Evolutionary conservation across 2,888 invertebrate species (phyloP).

Genomic region (Entomobrya multifasciata): DNA sequence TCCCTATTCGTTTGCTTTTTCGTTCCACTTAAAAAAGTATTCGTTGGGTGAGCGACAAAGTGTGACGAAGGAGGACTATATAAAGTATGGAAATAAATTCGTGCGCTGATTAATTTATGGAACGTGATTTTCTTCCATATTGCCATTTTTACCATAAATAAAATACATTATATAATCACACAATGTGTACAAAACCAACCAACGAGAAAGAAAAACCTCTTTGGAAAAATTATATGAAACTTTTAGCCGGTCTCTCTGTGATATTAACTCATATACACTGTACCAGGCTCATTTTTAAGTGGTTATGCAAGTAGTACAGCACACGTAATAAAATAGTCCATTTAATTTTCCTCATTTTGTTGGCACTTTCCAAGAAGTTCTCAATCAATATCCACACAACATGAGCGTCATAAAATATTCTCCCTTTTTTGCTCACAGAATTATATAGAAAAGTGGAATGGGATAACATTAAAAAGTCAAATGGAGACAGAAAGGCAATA

Average conservation of each 20-base stretch:
- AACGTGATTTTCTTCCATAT: conserved; percentile 44
- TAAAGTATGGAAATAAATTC: background rate
- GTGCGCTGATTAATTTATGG: conserved; percentile 46
- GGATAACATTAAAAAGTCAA: no score
- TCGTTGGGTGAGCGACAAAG: conserved; percentile 58
- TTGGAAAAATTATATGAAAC: no score
- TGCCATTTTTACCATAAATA: conserved; percentile 6
- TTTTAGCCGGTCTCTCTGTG: no score
- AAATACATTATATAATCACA: background rate
- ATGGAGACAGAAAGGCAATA: no score
- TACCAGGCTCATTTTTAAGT: no score
- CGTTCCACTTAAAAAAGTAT: conserved; percentile 32
- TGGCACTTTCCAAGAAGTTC: conserved; percentile 29
- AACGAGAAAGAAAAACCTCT: background rate
- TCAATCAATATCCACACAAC: conserved; percentile 19
- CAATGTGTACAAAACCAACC: background rate
- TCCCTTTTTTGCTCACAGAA: background rate
- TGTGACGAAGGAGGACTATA: conserved; percentile 49
- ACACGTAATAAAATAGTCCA: no score
- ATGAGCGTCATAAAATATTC: background rate
- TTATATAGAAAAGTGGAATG: no score
- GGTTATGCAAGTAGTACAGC: no score
- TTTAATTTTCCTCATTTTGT: background rate
- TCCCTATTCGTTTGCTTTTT: background rate
- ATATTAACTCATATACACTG: no score